Evolutionary conservation across 2,113 vertebrate genomes (phyloP).

Genomic region (Lophura nycthemera): DNA sequence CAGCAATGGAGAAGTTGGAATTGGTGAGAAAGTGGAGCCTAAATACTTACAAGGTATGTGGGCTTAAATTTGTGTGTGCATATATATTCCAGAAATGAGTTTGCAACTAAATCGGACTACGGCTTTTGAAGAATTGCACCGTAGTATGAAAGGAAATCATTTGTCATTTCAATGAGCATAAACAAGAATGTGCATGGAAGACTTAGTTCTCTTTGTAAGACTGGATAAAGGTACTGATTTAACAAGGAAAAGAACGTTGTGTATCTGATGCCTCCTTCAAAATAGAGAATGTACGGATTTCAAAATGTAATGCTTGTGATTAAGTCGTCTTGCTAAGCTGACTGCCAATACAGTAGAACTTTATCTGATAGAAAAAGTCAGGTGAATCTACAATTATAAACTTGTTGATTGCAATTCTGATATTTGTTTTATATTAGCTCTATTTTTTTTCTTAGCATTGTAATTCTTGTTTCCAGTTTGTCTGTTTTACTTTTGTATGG

Average conservation of each 20-base stretch:
- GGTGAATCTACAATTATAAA: neutral
- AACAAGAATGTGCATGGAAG: neutral
- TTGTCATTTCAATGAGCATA: neutral
- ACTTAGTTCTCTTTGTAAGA: neutral
- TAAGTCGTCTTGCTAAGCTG: neutral
- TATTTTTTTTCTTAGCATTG: neutral
- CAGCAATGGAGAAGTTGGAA: constrained; percentile 97
- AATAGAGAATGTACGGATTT: neutral
- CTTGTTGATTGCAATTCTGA: neutral
- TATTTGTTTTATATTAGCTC: neutral
- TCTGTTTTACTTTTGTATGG: neutral
- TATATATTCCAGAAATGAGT: neutral
- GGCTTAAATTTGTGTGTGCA: neutral
- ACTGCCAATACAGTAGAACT: neutral
- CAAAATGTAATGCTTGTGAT: neutral
- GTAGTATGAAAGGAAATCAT: neutral
- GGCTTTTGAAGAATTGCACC: neutral
- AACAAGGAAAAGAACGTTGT: neutral
- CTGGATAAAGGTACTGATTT: neutral
- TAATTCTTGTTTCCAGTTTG: neutral
- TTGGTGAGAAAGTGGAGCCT: constrained; percentile 97
- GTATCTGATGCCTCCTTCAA: neutral
- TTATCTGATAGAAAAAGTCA: neutral
- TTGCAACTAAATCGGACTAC: neutral
- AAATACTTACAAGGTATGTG: constrained; percentile 95